phyloP scores from a whole-genome alignment of 2,888 invertebrate species.

The Cataglyphis altisquamis region DNA sequence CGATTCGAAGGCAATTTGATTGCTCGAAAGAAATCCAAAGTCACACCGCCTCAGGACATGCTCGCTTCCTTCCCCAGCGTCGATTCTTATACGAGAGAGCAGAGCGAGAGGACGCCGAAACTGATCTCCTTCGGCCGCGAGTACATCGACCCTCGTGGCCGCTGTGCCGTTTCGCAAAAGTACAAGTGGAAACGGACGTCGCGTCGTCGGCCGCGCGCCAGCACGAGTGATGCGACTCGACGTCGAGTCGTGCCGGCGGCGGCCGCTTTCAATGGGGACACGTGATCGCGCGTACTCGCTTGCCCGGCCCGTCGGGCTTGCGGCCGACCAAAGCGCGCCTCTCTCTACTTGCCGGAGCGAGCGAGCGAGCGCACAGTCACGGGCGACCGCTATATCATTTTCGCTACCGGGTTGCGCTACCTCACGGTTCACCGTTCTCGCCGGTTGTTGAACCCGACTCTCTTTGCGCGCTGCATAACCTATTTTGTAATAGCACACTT shows the following conservation, averaged over 20 bases:
- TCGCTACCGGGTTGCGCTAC: slow-evolving; percentile 80
- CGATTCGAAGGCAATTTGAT: neutral
- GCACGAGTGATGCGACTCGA: slow-evolving; percentile 74
- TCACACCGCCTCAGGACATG: neutral
- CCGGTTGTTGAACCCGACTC: slow-evolving; percentile 84
- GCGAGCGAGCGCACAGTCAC: slow-evolving; percentile 73
- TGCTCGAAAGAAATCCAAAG: slow-evolving; percentile 22
- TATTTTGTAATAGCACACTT: slow-evolving; percentile 86
- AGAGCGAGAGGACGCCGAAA: slow-evolving; percentile 36
- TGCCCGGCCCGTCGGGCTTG: slow-evolving; percentile 71
- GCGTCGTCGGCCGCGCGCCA: slow-evolving; percentile 67
- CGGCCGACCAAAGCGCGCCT: slow-evolving; percentile 62
- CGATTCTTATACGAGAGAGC: neutral
- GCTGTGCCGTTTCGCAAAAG: slow-evolving; percentile 69
- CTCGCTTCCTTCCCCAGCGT: neutral
- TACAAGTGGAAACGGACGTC: slow-evolving; percentile 81
- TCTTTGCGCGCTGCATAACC: slow-evolving; percentile 85
- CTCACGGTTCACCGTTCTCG: slow-evolving; percentile 78
- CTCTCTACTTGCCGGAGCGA: slow-evolving; percentile 59
- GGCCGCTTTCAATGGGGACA: slow-evolving; percentile 82
- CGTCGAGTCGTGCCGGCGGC: slow-evolving; percentile 81
- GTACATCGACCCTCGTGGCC: slow-evolving; percentile 43
- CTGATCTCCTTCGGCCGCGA: slow-evolving; percentile 41
- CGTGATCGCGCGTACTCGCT: slow-evolving; percentile 61
- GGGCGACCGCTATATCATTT: slow-evolving; percentile 82